These are phyloP conservation scores for Drosophila maculinotata DNA, from an alignment of 2,888 invertebrate species.

Conservation along the genomic window DNA sequence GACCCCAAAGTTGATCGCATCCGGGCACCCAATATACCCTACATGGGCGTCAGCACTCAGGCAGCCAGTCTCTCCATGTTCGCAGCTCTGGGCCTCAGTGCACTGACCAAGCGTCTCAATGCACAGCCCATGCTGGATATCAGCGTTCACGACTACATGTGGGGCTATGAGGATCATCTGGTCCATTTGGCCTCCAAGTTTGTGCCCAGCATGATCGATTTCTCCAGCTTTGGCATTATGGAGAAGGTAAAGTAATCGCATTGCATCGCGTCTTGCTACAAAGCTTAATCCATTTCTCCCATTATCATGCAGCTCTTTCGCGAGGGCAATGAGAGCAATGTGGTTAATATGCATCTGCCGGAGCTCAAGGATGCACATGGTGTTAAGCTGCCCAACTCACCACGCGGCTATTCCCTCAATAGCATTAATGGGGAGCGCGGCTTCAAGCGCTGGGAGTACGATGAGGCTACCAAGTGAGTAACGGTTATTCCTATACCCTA, in stretches of 20 bases:
- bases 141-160: slow-evolving; percentile 90
- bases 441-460: slow-evolving; percentile 89
- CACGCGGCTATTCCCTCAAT: slow-evolving; percentile 86
- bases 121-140: slow-evolving; percentile 88
- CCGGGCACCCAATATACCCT: slow-evolving; percentile 89
- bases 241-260: slow-evolving; percentile 88
- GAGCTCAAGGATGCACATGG: slow-evolving; percentile 73
- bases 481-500: no score
- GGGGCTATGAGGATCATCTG: slow-evolving; percentile 93
- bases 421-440: slow-evolving; percentile 89
- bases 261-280: neutral
- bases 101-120: slow-evolving; percentile 86
- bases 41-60: slow-evolving; percentile 86
- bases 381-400: slow-evolving; percentile 63
- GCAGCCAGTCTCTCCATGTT: slow-evolving; percentile 81
- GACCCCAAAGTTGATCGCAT: slow-evolving; percentile 88
- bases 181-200: slow-evolving; percentile 89
- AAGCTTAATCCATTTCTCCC: slow-evolving; percentile 1
- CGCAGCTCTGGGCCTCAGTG: slow-evolving; percentile 87
- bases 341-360: slow-evolving; percentile 86
- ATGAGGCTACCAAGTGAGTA: slow-evolving; percentile 76
- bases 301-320: slow-evolving; percentile 87
- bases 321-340: slow-evolving; percentile 86
- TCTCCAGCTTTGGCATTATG: slow-evolving; percentile 91
- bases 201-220: slow-evolving; percentile 92